phyloP scores from a whole-genome alignment of 2,797 vertebrate species.

The Gallirallus australis region DNA sequence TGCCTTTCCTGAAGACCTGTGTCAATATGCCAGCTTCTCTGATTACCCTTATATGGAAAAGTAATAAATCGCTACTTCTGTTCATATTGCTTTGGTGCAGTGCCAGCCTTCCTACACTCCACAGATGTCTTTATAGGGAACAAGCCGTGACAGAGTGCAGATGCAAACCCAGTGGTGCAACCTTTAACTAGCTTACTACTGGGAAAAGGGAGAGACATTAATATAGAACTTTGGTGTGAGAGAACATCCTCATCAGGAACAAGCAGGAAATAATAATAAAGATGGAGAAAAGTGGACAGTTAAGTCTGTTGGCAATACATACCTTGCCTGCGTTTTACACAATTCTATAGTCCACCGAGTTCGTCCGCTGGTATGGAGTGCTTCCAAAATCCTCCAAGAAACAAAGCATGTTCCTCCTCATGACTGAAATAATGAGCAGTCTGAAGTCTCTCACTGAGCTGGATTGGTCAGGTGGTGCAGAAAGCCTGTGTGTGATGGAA shows the following conservation, averaged over 20 bases:
- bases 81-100: background rate
- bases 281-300: background rate
- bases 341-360: background rate
- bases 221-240: background rate
- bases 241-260: background rate
- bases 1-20: background rate
- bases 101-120: constrained; percentile 10
- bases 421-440: background rate
- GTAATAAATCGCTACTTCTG: constrained; percentile 8
- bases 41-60: background rate
- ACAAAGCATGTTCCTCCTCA: background rate
- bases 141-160: background rate
- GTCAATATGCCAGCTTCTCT: background rate
- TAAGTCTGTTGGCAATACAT: background rate
- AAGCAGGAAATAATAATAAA: background rate
- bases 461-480: background rate
- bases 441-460: fast-evolving
- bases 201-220: background rate
- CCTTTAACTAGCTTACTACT: background rate
- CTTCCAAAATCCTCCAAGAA: background rate
- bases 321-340: background rate
- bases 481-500: background rate
- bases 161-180: background rate
- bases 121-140: background rate
- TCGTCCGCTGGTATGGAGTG: background rate